A percentile compares a stretch with the other conserved stretches of the same genome.
Evolutionary conservation across 1,140 invertebrate species (phyloP).

Genomic region (Rhopalosiphum padi): DNA sequence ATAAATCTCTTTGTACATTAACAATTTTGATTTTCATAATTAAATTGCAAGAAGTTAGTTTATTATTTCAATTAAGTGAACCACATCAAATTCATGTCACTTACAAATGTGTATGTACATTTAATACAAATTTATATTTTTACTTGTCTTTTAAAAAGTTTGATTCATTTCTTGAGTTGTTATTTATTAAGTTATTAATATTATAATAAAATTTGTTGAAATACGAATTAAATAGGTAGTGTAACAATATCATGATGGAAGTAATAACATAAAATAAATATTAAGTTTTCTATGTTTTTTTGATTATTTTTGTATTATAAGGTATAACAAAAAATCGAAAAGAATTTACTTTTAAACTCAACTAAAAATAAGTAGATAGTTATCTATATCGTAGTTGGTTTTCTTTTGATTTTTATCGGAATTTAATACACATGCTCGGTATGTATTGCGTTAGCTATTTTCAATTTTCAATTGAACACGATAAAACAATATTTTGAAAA

Average conservation of each 20-base stretch:
- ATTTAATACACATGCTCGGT: not conserved
- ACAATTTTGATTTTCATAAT: not conserved
- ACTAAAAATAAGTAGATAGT: not conserved
- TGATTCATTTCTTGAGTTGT: not conserved
- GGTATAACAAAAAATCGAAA: not conserved
- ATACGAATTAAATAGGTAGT: no score
- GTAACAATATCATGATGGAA: not conserved
- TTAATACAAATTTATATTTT: not conserved
- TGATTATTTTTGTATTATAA: not conserved
- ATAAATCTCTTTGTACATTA: no score
- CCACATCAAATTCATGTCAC: not conserved
- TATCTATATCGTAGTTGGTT: not conserved
- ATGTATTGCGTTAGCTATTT: not conserved
- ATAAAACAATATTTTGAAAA: not conserved
- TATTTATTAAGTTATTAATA: no score
- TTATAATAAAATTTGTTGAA: no score
- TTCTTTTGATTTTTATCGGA: not conserved
- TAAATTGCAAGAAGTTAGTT: not conserved
- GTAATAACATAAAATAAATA: not conserved
- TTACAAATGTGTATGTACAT: not conserved
- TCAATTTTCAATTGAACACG: not conserved
- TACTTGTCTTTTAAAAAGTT: not conserved
- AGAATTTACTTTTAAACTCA: not conserved
- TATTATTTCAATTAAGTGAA: not conserved
- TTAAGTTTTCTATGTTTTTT: not conserved